Evolutionary conservation across 2,113 vertebrate genomes (phyloP), one percentile per base, ranked within the genome.

Genomic region (Zapus hudsonius): DNA sequence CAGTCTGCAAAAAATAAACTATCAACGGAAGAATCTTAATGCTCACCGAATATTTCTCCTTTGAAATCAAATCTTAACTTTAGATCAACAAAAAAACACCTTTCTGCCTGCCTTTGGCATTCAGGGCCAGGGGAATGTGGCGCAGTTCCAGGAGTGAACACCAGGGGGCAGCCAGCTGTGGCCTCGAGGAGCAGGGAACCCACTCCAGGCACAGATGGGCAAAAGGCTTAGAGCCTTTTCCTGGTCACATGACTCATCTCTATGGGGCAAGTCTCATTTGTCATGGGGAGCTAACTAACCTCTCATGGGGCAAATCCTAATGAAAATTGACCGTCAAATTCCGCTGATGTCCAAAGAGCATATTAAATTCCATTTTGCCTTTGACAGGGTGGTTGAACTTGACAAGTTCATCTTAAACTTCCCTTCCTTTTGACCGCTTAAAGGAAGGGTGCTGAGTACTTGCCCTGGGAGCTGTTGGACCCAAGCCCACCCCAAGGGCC

Each of bases 81-180:
- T 9, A 6, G 8, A 25, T 44, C 79, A 66, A 69, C 52, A n/a
- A 74, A 66, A 27, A 5, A 20, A 52, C 52, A 52, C 52, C 52
- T 3, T 52, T 13, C 81, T 83, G 19, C 31, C 7, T 16, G 10
- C 40, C 19, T 11, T 15, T 59, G 27, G 23, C 38, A 29, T 40
- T 55, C 44, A 42, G 44, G 67, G 57, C 44, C 20, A 38, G 38
- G 64, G 57, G 31, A 40, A 15, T 27, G 17, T 4, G 2, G 7
- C n/a, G 84, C 40, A 87, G 67, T 94, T 57, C 92, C 19, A 3
- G 25, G 0, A 61, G 19, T 12, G 7, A 73, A 9, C 95, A 76
- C 94, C 7, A 92, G 96, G 79, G 59, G 96, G 93, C 95, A 81
- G 80, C 27, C 81, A 4, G 47, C 2, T 0, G n/a, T 1, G 6